A percentile compares a stretch with the other conserved stretches of the same genome.
Conservation (phyloP, 1,140 invertebrate species). For the Pseudomyrmex flavicornis region DNA sequence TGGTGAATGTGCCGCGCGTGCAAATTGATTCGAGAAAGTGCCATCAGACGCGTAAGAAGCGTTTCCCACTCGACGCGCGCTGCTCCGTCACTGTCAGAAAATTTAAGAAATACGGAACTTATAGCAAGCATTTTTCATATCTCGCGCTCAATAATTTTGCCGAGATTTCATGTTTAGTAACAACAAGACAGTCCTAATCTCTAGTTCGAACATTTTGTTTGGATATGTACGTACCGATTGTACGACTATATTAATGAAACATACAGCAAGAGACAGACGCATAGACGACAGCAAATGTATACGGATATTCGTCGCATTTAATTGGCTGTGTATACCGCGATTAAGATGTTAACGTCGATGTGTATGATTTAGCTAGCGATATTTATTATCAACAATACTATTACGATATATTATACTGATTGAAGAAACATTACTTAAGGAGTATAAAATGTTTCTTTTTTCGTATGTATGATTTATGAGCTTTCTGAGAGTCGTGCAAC, state of each 20-base stretch:
- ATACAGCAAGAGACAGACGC: constrained; percentile 34
- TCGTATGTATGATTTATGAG: too few species aligned
- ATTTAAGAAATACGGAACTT: constrained; percentile 13
- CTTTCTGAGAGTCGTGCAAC: not conserved
- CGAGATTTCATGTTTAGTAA: constrained; percentile 35
- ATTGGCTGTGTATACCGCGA: constrained; percentile 33
- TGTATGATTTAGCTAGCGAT: constrained; percentile 21
- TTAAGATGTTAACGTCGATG: constrained; percentile 45
- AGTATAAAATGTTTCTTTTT: too few species aligned
- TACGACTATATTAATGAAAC: constrained; percentile 1
- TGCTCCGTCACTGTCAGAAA: constrained; percentile 18
- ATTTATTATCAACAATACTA: constrained; percentile 26
- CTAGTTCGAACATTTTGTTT: constrained; percentile 55
- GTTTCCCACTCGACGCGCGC: constrained; percentile 38
- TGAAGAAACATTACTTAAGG: not conserved
- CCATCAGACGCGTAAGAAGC: constrained; percentile 37
- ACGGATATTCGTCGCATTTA: constrained; percentile 39
- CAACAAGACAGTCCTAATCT: constrained; percentile 33
- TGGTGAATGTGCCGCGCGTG: constrained; percentile 36
- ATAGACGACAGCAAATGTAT: constrained; percentile 27
- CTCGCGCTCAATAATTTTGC: constrained; percentile 45
- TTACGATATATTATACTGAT: constrained; percentile 1
- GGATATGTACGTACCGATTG: not conserved
- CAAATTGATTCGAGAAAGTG: constrained; percentile 51
- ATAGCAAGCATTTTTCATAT: constrained; percentile 29